Percentiles rank a stretch among this genome's conserved stretches.
phyloP scores from a whole-genome alignment of 1,140 invertebrate species.

The Forficula auricularia region DNA sequence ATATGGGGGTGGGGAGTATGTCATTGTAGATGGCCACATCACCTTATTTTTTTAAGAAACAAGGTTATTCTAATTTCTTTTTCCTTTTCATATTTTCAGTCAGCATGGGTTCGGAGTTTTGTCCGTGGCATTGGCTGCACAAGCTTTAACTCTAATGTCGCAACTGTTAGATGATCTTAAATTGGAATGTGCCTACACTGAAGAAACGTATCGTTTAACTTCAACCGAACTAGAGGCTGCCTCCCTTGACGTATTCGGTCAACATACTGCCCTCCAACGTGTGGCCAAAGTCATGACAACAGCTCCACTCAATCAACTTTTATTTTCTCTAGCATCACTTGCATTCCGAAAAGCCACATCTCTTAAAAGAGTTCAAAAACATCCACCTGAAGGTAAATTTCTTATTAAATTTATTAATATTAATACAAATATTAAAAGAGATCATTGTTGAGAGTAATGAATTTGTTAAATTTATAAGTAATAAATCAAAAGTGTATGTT shows the following conservation, averaged over 20 bases:
- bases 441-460: no score
- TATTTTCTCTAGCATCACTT: conserved; percentile 72
- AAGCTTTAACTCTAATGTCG: conserved; percentile 46
- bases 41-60: conserved; percentile 1
- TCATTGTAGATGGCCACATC: not conserved
- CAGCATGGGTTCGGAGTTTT: conserved; percentile 67
- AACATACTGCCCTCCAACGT: conserved; percentile 45
- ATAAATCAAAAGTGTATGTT: no score
- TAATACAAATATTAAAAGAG: no score
- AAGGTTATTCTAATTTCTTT: not conserved
- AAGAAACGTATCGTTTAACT: conserved; percentile 25
- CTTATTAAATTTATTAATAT: no score
- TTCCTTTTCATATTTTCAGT: conserved; percentile 18
- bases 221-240: conserved; percentile 30
- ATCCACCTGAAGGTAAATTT: conserved; percentile 38
- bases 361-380: conserved; percentile 62
- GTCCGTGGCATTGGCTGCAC: conserved; percentile 58
- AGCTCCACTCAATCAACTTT: conserved; percentile 49
- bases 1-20: conserved; percentile 13
- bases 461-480: no score
- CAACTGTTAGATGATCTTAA: conserved; percentile 48
- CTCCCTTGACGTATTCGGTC: conserved; percentile 35
- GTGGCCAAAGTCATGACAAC: conserved; percentile 27
- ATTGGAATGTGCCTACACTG: conserved; percentile 37
- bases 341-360: conserved; percentile 48